Evolutionary conservation across 2,797 vertebrate species (phyloP).

Genomic region (Phyllotis vaccarum): DNA sequence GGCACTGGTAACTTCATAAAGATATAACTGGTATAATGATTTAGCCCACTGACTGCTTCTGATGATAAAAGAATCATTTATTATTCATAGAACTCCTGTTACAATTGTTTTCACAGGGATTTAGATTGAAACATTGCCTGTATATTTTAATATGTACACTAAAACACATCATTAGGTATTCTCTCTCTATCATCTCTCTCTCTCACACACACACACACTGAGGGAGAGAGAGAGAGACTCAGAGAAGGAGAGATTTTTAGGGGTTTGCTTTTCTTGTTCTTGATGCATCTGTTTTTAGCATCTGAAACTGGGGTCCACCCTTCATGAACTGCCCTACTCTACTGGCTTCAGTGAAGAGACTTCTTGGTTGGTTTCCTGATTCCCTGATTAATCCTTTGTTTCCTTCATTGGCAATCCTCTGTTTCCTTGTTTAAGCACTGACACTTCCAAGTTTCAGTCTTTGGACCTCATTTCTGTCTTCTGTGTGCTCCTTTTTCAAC

Average conservation of each 20-base stretch:
- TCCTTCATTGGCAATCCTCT: conserved; percentile 9
- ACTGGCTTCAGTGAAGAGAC: neutral
- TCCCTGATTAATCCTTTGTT: conserved; percentile 1
- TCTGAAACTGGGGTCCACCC: conserved; percentile 7
- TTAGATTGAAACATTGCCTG: neutral
- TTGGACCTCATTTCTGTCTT: conserved; percentile 14
- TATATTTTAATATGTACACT: neutral
- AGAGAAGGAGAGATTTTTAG: neutral
- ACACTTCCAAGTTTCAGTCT: neutral
- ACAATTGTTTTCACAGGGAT: neutral
- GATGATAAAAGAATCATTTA: conserved; percentile 33
- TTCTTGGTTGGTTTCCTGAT: neutral
- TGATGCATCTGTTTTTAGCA: neutral
- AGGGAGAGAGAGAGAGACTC: neutral
- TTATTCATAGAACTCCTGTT: neutral
- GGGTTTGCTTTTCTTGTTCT: conserved; percentile 22
- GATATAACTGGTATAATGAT: neutral
- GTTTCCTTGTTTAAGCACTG: neutral
- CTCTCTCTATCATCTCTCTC: neutral
- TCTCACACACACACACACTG: too few species aligned
- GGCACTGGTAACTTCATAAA: neutral
- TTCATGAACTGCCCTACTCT: neutral
- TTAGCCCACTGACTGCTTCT: neutral
- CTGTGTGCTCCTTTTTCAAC: neutral
- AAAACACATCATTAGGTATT: neutral